Base-by-base conservation (phyloP, 2,797 vertebrate species). In the Chelidonichthys spinosus region DNA sequence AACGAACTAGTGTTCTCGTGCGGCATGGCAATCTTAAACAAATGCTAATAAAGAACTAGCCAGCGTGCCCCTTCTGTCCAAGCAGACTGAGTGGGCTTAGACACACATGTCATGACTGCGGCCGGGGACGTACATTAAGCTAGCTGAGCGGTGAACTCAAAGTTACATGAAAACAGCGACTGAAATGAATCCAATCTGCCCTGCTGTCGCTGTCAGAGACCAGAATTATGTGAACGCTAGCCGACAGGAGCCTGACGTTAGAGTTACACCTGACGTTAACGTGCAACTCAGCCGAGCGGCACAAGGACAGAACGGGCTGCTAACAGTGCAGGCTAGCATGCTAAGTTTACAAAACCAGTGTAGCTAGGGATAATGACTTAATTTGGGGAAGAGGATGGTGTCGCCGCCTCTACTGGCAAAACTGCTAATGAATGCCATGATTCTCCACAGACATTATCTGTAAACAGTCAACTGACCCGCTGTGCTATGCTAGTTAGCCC, bases 401-500 rank as follows among this genome's bases (percentile, higher is more conserved):
- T 25, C 25, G 25, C 25, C 25, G 25, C 25, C 25, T 25, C 25
- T 25, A 25, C 25, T 25, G 25, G 25, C 25, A 25, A 25, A 4
- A 1, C 1, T 18, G 32, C n/a, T 9, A 60, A n/a, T 18, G 1
- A 18, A 33, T 53, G n/a, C 0, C 5, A 65, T 25, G 4, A 36
- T 59, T 1, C 4, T 37, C 11, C 55, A 33, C 18, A 32, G 2
- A 4, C 3, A 13, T 18, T 3, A 7, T 9, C 11, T 14, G 14
- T 5, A 13, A 53, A 49, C 0, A 36, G 7, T 3, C 32, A 36
- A 37, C 7, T 43, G 63, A 72, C 53, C 44, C 5, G 73, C 17
- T 53, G 37, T 46, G 5, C 7, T 78, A 84, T 50, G 88, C 84
- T 90, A 90, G 74, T 65, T 79, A 73, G 72, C 76, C 58, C 7